Evolutionary conservation across 2,113 vertebrate genomes (phyloP).

Genomic region (Noctilio leporinus): DNA sequence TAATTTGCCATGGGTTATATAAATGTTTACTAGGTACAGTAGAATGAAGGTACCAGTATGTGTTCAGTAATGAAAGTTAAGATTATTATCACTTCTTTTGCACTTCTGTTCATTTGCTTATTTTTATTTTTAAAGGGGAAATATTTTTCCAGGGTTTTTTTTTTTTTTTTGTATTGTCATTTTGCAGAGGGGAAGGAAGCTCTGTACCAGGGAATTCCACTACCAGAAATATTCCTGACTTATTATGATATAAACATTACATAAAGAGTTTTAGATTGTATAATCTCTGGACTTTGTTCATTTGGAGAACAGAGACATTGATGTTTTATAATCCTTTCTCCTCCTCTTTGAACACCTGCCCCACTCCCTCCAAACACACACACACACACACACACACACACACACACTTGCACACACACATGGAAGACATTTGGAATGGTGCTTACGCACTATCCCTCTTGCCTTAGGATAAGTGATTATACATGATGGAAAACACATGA

Average conservation of each 20-base stretch:
- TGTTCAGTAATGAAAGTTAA: neutral
- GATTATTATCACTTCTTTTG: neutral
- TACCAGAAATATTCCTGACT: neutral
- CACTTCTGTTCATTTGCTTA: neutral
- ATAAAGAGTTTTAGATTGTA: neutral
- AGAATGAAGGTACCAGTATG: neutral
- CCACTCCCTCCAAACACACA: neutral
- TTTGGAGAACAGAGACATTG: neutral
- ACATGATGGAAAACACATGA: conserved; percentile 47
- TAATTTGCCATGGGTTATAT: neutral
- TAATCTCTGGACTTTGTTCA: neutral
- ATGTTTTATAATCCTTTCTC: neutral
- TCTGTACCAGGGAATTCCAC: neutral
- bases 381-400: neutral
- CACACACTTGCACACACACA: neutral
- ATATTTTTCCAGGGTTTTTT: neutral
- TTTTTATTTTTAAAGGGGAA: neutral
- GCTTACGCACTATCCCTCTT: neutral
- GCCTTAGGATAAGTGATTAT: conserved; percentile 40
- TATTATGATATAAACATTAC: neutral
- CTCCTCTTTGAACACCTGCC: neutral
- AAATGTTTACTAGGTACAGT: neutral
- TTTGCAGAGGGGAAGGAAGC: neutral
- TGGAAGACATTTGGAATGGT: conserved; percentile 11
- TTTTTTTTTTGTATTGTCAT: neutral